These are phyloP conservation scores for Oryzias dopingdopingensis DNA, from an alignment of 2,797 vertebrate genomes.

Conservation along the genomic window DNA sequence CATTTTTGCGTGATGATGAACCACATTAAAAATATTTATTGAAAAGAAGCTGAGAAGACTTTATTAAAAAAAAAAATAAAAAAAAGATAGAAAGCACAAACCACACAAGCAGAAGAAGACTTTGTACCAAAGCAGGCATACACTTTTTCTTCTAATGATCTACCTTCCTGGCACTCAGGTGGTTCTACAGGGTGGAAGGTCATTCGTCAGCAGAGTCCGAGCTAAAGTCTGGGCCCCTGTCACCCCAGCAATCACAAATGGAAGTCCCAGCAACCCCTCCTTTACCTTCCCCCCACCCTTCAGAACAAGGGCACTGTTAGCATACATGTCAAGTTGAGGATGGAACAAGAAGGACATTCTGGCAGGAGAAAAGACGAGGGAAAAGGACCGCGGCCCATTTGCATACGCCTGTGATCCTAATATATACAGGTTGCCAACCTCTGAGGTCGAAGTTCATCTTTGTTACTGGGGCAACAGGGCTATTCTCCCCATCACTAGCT, in stretches of 20 bases:
- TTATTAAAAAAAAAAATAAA: not conserved
- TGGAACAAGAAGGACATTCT: constrained; percentile 74
- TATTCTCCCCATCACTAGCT: constrained; percentile 72
- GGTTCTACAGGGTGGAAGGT: constrained; percentile 53
- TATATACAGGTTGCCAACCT: constrained; percentile 85
- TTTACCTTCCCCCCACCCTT: constrained; percentile 76
- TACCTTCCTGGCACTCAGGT: constrained; percentile 26
- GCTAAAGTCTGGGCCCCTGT: constrained; percentile 54
- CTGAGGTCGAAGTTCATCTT: constrained; percentile 63
- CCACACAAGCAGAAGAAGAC: constrained; percentile 3
- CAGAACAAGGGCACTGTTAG: constrained; percentile 82
- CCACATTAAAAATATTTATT: too few relatives aligned
- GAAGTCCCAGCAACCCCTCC: constrained; percentile 60
- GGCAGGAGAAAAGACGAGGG: constrained; percentile 59
- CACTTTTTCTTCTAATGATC: constrained; percentile 54
- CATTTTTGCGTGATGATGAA: too few relatives aligned
- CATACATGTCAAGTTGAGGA: constrained; percentile 73
- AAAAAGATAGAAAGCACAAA: constrained; percentile 3
- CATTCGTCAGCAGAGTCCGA: constrained; percentile 33
- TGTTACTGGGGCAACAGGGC: constrained; percentile 78
- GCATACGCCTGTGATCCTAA: constrained; percentile 77
- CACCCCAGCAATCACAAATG: constrained; percentile 65
- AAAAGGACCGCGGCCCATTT: constrained; percentile 67
- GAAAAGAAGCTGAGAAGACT: too few relatives aligned
- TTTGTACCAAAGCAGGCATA: constrained; percentile 17